These are phyloP conservation scores for Chorisops tibialis DNA, from an alignment of 2,888 invertebrate species.

Conservation along the genomic window DNA sequence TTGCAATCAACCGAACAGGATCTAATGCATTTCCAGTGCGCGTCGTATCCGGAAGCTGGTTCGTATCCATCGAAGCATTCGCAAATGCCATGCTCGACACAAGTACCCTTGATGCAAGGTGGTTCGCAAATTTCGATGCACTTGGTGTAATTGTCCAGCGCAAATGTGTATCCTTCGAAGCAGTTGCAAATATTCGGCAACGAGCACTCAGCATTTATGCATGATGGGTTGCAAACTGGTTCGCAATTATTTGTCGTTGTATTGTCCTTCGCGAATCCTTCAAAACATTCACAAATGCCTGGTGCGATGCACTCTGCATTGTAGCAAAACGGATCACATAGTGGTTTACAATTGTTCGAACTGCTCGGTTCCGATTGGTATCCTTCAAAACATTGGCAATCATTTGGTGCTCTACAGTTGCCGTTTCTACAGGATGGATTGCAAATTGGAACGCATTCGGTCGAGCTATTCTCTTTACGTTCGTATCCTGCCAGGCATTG, in stretches of 20 bases:
- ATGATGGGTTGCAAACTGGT: constrained; percentile 37
- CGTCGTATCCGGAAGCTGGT: background rate
- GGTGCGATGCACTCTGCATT: constrained; percentile 49
- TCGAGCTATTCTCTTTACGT: constrained; percentile 5
- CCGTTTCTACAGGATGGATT: constrained; percentile 37
- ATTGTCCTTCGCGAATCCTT: constrained; percentile 37
- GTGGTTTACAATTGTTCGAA: constrained; percentile 31
- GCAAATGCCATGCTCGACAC: constrained; percentile 34
- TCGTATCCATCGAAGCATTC: constrained; percentile 40
- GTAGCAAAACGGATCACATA: constrained; percentile 42
- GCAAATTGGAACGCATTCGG: constrained; percentile 3
- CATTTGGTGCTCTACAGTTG: constrained; percentile 43
- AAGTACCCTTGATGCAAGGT: constrained; percentile 43
- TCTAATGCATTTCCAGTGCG: background rate
- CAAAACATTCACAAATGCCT: constrained; percentile 55
- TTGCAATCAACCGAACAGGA: background rate
- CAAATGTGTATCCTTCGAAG: constrained; percentile 40
- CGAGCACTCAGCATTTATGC: constrained; percentile 46
- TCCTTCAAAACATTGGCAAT: constrained; percentile 37
- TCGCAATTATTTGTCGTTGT: constrained; percentile 42
- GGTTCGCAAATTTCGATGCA: constrained; percentile 46
- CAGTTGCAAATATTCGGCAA: constrained; percentile 49
- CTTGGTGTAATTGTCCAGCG: too few species aligned
- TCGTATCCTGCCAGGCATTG: too few species aligned
- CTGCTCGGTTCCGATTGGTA: constrained; percentile 27